A percentile compares a stretch with the other conserved stretches of the same genome.
These are phyloP conservation scores for Plecotus auritus DNA, from an alignment of 2,113 vertebrate species.

Conservation along the genomic window DNA sequence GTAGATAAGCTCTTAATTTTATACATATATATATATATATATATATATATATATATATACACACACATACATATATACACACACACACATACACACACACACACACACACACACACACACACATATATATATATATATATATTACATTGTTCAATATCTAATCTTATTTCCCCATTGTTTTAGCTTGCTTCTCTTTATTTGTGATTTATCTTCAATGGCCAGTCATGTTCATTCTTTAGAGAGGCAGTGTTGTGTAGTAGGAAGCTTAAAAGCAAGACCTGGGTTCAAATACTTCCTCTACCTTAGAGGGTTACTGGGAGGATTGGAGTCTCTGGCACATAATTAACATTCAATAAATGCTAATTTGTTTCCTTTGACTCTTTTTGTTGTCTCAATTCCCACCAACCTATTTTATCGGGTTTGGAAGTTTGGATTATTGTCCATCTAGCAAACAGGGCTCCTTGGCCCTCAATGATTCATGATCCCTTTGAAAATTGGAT, in stretches of 20 bases:
- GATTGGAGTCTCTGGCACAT: background rate
- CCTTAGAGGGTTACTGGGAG: background rate
- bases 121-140: background rate
- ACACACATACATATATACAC: too few species aligned
- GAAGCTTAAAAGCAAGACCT: background rate
- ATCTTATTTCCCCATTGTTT: background rate
- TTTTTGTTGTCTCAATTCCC: background rate
- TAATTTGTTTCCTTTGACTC: background rate
- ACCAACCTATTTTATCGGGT: background rate
- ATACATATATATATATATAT: background rate
- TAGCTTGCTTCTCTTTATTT: background rate
- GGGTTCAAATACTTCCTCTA: background rate
- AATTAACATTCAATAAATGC: background rate
- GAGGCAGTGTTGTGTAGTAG: background rate
- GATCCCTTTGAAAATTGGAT: background rate
- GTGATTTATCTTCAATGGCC: background rate
- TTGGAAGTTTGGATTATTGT: background rate
- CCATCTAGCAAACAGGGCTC: background rate
- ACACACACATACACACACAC: too few species aligned
- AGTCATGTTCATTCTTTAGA: background rate
- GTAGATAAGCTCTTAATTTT: background rate
- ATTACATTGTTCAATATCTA: background rate
- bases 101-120: too few species aligned
- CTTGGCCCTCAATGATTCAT: background rate
- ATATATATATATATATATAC: too few species aligned